Evolutionary conservation across 2,888 invertebrate species (phyloP).

Genomic region (Parthenolecanium corni): DNA sequence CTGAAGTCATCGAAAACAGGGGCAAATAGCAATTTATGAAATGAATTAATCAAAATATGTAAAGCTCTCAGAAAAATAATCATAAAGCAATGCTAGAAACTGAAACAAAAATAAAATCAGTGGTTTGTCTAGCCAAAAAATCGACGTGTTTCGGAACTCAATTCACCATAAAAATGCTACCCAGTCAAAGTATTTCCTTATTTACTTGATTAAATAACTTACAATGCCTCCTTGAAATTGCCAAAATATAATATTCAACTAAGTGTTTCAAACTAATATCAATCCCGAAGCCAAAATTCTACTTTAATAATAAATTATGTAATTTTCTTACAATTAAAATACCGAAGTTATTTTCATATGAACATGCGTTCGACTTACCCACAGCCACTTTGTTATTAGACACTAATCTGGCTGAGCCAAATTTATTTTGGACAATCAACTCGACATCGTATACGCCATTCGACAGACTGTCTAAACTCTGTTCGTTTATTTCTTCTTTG

Average conservation of each 20-base stretch:
- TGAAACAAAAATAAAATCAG: too few relatives aligned
- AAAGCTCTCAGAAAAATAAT: too few relatives aligned
- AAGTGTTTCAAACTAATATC: neutral
- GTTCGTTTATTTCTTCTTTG: too few relatives aligned
- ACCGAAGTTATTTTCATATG: neutral
- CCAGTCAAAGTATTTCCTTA: too few relatives aligned
- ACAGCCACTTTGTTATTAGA: neutral
- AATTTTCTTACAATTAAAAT: neutral
- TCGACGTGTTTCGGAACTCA: too few relatives aligned
- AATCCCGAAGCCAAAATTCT: neutral
- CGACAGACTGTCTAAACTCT: neutral
- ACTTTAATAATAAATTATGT: neutral
- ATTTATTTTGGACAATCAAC: conserved; percentile 3
- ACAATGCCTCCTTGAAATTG: neutral
- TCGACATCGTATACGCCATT: conserved; percentile 9
- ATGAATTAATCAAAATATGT: too few relatives aligned
- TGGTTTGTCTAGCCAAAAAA: too few relatives aligned
- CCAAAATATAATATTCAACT: neutral
- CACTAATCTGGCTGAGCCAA: neutral
- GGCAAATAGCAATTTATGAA: too few relatives aligned
- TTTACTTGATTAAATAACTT: too few relatives aligned
- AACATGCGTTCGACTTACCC: conserved; percentile 8
- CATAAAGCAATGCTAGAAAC: too few relatives aligned
- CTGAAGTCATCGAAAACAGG: too few relatives aligned
- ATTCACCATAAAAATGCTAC: too few relatives aligned